Percentiles rank a stretch among this genome's conserved stretches.
Conservation (phyloP, 2,113 vertebrate genomes). For the Choloepus hoffmanni region DNA sequence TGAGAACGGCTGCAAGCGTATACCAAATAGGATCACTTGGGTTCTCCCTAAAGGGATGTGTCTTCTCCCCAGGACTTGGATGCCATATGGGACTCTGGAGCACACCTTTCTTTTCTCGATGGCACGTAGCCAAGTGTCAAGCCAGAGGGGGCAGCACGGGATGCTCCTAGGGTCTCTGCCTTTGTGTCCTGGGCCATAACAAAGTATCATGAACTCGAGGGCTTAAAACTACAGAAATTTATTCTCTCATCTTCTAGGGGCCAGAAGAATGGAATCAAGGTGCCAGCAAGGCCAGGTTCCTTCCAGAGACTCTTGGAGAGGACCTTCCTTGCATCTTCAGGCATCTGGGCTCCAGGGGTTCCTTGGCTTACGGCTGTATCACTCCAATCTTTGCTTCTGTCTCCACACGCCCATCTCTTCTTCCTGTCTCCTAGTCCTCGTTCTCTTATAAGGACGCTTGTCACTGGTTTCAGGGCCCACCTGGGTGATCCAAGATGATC, state of each 20-base stretch:
- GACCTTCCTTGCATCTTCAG: background rate
- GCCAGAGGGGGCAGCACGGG: background rate
- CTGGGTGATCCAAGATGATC: background rate
- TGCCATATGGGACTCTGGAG: background rate
- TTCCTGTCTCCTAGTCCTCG: background rate
- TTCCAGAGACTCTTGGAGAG: rapidly evolving
- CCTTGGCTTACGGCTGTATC: rapidly evolving
- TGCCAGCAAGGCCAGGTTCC: rapidly evolving
- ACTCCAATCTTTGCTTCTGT: background rate
- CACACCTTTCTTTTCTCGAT: background rate
- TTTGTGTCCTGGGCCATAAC: background rate
- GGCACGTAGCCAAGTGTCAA: background rate
- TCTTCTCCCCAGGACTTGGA: background rate
- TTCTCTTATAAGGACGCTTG: background rate
- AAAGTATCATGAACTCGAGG: rapidly evolving
- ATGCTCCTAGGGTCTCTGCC: no score
- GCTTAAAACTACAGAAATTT: background rate
- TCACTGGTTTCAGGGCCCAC: no score
- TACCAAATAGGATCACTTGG: rapidly evolving
- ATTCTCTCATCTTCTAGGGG: background rate
- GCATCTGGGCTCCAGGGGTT: rapidly evolving
- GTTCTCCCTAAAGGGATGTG: background rate
- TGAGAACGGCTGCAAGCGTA: rapidly evolving
- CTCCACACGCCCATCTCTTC: background rate
- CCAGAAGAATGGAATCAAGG: no score